Conservation (phyloP, 2,888 invertebrate species). For the Merodon equestris region DNA sequence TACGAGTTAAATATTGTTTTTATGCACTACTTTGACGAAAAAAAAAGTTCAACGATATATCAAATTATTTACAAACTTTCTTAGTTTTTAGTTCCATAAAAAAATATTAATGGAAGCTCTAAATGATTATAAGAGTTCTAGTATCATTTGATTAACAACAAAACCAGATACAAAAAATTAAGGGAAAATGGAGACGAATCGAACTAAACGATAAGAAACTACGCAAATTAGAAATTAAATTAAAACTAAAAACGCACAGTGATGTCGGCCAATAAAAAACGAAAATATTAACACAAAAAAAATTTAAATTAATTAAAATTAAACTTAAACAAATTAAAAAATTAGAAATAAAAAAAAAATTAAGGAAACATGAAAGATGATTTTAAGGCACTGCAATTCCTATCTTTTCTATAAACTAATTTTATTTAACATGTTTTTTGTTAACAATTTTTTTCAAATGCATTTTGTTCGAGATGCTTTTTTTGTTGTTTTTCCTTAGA, state of each 20-base stretch:
- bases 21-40: constrained; percentile 25
- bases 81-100: constrained; percentile 12
- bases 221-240: constrained; percentile 36
- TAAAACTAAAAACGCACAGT: constrained; percentile 38
- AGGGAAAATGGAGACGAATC: too few species aligned
- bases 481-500: too few species aligned
- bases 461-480: constrained; percentile 5
- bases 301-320: constrained; percentile 34
- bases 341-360: constrained; percentile 28
- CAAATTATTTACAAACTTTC: constrained; percentile 21
- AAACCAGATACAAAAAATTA: constrained; percentile 20
- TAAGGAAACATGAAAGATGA: constrained; percentile 25
- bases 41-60: constrained; percentile 43
- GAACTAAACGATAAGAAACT: constrained; percentile 50
- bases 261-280: constrained; percentile 1
- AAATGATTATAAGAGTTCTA: constrained; percentile 10
- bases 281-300: constrained; percentile 29
- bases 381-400: constrained; percentile 60
- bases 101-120: constrained; percentile 52
- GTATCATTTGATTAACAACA: background rate
- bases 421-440: constrained; percentile 13
- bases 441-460: constrained; percentile 30
- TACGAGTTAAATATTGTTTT: constrained; percentile 4
- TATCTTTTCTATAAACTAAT: constrained; percentile 16
- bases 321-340: constrained; percentile 33